Conservation (phyloP, 2,797 vertebrate species). For the Scyliorhinus canicula region DNA sequence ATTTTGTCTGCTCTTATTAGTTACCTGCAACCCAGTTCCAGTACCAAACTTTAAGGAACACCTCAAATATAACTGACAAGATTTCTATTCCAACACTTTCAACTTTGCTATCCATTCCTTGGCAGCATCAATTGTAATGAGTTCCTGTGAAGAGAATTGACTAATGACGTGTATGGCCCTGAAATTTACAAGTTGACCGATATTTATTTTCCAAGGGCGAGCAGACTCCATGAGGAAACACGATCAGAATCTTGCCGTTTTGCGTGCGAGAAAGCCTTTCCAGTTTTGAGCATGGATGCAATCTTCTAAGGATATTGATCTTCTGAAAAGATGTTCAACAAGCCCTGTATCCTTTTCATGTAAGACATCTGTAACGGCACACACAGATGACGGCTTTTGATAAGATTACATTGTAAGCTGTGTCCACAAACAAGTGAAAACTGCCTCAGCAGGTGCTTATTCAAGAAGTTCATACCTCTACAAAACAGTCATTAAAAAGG, state of each 20-base stretch:
- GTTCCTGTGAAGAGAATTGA: not conserved
- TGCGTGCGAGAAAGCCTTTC: no score
- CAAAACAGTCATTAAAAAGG: no score
- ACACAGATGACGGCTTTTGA: no score
- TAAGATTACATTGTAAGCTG: no score
- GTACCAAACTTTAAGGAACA: not conserved
- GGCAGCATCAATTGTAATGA: not conserved
- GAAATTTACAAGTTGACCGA: not conserved
- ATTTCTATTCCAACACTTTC: not conserved
- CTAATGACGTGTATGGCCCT: not conserved
- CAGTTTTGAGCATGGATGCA: not conserved
- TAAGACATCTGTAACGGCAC: no score
- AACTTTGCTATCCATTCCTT: not conserved
- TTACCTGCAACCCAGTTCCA: not conserved
- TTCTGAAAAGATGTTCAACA: not conserved
- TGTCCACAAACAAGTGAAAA: no score
- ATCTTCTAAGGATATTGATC: not conserved
- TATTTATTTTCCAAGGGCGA: no score
- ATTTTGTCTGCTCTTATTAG: not conserved
- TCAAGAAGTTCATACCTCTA: no score
- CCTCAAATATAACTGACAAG: not conserved
- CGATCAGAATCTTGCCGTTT: no score
- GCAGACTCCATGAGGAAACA: no score
- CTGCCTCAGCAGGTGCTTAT: no score
- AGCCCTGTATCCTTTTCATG: not conserved